Conservation (phyloP, 92 coral and sea anemone species). For the Isaurus tuberculatus region DNA sequence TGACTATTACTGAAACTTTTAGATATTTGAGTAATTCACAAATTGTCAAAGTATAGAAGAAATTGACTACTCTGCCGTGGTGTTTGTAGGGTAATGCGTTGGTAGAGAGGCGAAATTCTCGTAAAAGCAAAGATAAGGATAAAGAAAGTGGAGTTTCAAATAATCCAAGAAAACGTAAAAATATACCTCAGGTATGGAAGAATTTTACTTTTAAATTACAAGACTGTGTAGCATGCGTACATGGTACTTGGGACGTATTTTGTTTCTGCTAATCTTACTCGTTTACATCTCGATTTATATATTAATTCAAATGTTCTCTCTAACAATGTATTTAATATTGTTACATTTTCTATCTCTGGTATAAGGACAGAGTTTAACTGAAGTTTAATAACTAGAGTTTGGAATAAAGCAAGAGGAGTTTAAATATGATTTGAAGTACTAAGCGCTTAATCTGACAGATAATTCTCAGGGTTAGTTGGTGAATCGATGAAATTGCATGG, state of each 20-base stretch:
- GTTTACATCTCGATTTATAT: not conserved
- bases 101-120: slow-evolving; percentile 44
- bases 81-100: slow-evolving; percentile 34
- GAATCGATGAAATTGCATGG: not conserved
- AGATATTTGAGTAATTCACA: not conserved
- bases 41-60: not conserved
- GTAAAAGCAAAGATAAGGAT: slow-evolving; percentile 33
- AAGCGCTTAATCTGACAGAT: not conserved
- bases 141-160: slow-evolving; percentile 17
- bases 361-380: slow-evolving; percentile 12
- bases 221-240: not conserved
- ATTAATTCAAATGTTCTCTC: not conserved
- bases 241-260: slow-evolving; percentile 16
- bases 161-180: slow-evolving; percentile 39
- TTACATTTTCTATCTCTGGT: not conserved
- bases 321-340: not conserved
- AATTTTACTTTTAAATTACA: not conserved
- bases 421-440: not conserved
- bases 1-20: not conserved
- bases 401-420: not conserved
- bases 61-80: not conserved
- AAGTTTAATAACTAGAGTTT: not conserved
- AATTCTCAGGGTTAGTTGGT: not conserved
- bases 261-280: not conserved
- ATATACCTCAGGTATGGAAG: slow-evolving; percentile 28